Base-by-base conservation (phyloP, 2,888 invertebrate species). In the Chloroclystis v-ata region DNA sequence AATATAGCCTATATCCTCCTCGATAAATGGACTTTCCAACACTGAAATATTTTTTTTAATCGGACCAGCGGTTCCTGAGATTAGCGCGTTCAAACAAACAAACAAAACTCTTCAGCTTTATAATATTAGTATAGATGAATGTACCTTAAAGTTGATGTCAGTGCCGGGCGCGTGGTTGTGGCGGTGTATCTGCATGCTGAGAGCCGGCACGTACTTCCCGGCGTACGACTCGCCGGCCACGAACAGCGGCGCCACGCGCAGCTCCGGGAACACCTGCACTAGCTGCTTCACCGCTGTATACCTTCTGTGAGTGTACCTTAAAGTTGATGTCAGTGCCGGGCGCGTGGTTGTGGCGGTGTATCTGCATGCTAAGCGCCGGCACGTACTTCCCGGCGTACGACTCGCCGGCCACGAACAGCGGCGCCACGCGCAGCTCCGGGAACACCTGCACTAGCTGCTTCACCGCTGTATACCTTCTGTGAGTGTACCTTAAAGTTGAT, bases 181-280 rank as follows among this genome's bases (percentile, higher is more conserved):
- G 20, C 20, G 20, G 20, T 89, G 89, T 37, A 91, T 89, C 58
- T 89, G 84, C 62, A 86, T 82, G 0, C 88, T 90, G 30, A 93
- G 75, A 0, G 91, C 89, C 0, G 92, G 89, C 4, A 89, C 85
- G 51, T 89, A 89, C 61, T 89, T 89, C 56, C 92, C 91, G 3
- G 89, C 91, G 65, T 91, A 92, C 0, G 91, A 91, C 73, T 93
- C 92, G 6, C 93, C 93, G 1, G 91, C 89, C 0, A 92, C 73
- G 69, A 87, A 93, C 55, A 93, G 83, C 1, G 91, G 91, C 26
- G 89, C 90, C 4, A 64, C 54, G 54, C 83, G 81, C 26, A 90
- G 78, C 53, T 90, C 89, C 0, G 90, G 89, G 69, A 91, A 93
- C 1, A 93, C 59, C 54, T 84, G 80, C 41, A 92, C 82, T 59